Evolutionary conservation across 2,797 vertebrate genomes (phyloP).

Genomic region (Sciaenops ocellatus): DNA sequence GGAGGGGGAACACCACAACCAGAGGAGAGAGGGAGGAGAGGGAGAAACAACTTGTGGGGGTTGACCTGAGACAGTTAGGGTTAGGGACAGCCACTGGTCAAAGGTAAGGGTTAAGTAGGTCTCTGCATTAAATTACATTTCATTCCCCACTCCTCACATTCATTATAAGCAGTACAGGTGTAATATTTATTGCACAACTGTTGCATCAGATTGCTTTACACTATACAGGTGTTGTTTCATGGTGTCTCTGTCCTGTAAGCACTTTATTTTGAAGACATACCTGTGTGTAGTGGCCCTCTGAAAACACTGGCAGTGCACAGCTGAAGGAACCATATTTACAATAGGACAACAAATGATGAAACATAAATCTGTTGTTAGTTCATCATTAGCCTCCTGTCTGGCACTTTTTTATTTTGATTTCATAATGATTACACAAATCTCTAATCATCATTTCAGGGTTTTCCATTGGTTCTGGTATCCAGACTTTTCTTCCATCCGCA

Average conservation of each 20-base stretch:
- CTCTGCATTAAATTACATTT: neutral
- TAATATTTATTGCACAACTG: neutral
- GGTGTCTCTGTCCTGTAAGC: neutral
- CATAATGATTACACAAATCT: neutral
- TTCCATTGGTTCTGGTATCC: neutral
- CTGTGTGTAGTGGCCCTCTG: neutral
- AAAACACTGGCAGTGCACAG: conserved; percentile 35
- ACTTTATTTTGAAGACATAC: neutral
- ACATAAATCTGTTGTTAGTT: neutral
- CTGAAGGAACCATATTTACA: conserved; percentile 7
- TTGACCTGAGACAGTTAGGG: neutral
- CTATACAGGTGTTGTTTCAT: neutral
- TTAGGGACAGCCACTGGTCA: no score
- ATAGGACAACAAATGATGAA: neutral
- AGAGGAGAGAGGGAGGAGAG: no score
- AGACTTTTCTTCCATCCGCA: neutral
- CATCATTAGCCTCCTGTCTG: neutral
- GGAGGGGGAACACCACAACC: neutral
- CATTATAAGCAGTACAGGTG: neutral
- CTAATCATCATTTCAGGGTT: neutral
- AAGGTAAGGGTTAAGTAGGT: neutral
- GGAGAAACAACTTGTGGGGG: neutral
- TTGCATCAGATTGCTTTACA: conserved; percentile 24
- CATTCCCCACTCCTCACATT: neutral
- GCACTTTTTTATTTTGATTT: conserved; percentile 7